Conservation (phyloP, 2,888 invertebrate genomes). For the Drosophila melanosoma region DNA sequence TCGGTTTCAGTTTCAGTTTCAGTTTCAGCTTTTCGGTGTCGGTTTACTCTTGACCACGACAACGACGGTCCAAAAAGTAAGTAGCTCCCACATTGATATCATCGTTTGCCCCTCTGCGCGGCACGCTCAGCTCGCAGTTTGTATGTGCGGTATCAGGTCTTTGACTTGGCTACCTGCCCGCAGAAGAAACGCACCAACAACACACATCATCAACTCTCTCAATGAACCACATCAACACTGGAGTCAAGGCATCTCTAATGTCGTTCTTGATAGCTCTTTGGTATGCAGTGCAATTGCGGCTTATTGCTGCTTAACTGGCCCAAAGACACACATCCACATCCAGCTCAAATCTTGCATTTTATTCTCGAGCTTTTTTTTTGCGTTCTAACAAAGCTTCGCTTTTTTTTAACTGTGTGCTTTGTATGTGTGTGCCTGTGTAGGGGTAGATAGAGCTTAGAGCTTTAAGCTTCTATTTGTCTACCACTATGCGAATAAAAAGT, state of each 20-base stretch:
- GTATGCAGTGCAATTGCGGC: slow-evolving; percentile 18
- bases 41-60: slow-evolving; percentile 54
- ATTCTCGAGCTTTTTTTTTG: slow-evolving; percentile 8
- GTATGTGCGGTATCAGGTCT: slow-evolving; percentile 79
- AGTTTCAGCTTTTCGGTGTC: slow-evolving; percentile 33
- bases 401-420: background rate
- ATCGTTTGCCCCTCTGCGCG: slow-evolving; percentile 36
- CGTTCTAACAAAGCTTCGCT: background rate
- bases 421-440: background rate
- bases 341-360: background rate
- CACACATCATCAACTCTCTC: slow-evolving; percentile 22
- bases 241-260: slow-evolving; percentile 18
- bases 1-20: slow-evolving; percentile 32
- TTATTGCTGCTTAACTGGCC: background rate
- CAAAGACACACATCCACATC: slow-evolving; percentile 18
- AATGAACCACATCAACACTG: slow-evolving; percentile 36
- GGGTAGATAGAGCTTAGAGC: slow-evolving; percentile 10
- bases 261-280: slow-evolving; percentile 30
- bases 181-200: background rate
- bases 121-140: slow-evolving; percentile 68
- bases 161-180: slow-evolving; percentile 66
- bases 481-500: background rate
- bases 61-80: slow-evolving; percentile 34
- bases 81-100: slow-evolving; percentile 55
- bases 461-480: slow-evolving; percentile 35